A percentile compares a stretch with the other conserved stretches of the same genome.
Evolutionary conservation across 2,113 vertebrate species (phyloP).

Genomic region (Neotoma lepida): DNA sequence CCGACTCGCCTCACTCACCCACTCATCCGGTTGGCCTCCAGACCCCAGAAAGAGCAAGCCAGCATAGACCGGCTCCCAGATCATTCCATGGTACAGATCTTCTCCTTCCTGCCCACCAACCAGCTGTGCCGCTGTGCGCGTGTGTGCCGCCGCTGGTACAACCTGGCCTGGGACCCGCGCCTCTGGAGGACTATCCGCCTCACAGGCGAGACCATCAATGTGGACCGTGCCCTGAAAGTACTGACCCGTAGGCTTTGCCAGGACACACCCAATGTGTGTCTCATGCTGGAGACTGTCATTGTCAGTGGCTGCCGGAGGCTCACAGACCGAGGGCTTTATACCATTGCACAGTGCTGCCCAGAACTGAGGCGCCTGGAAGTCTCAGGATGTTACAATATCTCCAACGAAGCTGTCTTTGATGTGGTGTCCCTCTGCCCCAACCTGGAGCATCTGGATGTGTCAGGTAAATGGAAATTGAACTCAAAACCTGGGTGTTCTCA

Average conservation of each 20-base stretch:
- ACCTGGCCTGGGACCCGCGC: constrained; percentile 96
- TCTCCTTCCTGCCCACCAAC: constrained; percentile 96
- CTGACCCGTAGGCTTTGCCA: constrained; percentile 96
- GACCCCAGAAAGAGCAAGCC: constrained; percentile 89
- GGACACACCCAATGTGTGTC: constrained; percentile 98
- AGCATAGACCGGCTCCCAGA: constrained; percentile 93
- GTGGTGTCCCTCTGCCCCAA: constrained; percentile 97
- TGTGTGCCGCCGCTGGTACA: constrained; percentile 97
- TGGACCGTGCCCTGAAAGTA: constrained; percentile 95
- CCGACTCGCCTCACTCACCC: constrained; percentile 88
- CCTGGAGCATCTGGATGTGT: constrained; percentile 97
- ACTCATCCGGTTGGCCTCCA: constrained; percentile 88
- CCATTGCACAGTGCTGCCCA: constrained; percentile 96
- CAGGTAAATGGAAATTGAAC: constrained; percentile 87
- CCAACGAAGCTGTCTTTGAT: constrained; percentile 96
- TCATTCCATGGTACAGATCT: constrained; percentile 91
- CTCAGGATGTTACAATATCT: constrained; percentile 96
- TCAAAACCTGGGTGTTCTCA: neutral
- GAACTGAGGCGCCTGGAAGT: constrained; percentile 95
- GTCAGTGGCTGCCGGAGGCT: constrained; percentile 95
- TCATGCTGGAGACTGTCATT: constrained; percentile 95
- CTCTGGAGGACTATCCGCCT: constrained; percentile 95
- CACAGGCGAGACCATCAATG: constrained; percentile 93
- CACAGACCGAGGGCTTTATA: constrained; percentile 95
- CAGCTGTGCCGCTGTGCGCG: constrained; percentile 97